Base-by-base conservation (phyloP, 2,797 vertebrate species). In the Echeneis naucrates region DNA sequence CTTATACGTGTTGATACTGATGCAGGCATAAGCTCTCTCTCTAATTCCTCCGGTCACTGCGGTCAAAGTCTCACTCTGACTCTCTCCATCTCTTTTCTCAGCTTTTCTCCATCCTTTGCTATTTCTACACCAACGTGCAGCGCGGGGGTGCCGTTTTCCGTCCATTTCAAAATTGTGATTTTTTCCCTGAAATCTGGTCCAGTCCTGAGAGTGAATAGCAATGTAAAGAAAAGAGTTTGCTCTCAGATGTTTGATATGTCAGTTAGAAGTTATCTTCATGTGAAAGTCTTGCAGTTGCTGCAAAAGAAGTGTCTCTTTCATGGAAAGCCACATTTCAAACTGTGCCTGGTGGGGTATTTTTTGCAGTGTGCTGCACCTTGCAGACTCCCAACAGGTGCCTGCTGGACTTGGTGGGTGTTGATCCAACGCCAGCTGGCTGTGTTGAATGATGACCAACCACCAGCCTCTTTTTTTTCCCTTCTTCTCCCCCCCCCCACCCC, bases 321-420 rank as follows among this genome's bases (percentile, higher is more conserved):
- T 56, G 40, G 13, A 23, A 51, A 66, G 57, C 55, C 32, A 75
- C 63, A 17, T 70, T 14, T 78, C 40, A 78, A 69, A 23, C 33
- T 4, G 2, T 1, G 45, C 68, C 62, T 35, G 40, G 59, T 59
- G 68, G 78, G 60, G 33, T 72, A 72, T 79, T 87, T 83, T 64
- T 56, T 86, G 77, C 85, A 72, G 77, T 30, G 84, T 37, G 81
- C 84, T 80, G 85, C 87, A 91, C 90, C 89, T 92, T 88, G 82
- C 85, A 78, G 85, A 80, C 85, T 87, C 71, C 87, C 88, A 91
- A 91, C 91, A 92, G 91, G 91, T 92, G 88, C 83, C 85, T 76
- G 69, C 81, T 81, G 81, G 91, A 88, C 83, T 72, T 59, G 77
- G 82, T 68, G 79, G 82, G 80, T 83, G 83, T 86, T 90, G 88